Base-by-base conservation (phyloP, 2,113 vertebrate species). In the Saccopteryx bilineata region DNA sequence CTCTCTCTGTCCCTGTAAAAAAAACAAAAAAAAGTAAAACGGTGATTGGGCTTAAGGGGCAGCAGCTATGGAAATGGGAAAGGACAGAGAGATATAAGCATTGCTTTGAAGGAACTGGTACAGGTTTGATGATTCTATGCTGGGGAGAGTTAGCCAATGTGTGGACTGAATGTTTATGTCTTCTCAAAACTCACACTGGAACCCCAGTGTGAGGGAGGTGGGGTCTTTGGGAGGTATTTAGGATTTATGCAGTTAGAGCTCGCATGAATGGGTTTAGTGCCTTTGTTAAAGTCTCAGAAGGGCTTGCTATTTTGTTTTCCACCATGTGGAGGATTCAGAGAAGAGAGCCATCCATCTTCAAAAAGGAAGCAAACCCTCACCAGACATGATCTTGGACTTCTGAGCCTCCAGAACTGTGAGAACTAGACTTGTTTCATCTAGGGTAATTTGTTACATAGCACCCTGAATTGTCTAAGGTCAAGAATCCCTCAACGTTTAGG, bases 81-180 rank as follows among this genome's bases (percentile, higher is more conserved):
- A 18, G 13, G n/a, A 31, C 13, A 17, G 72, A n/a, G 13, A 90
- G 24, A 61, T 46, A 33, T 1, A 19, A 56, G 11, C 26, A 46
- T 78, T n/a, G 46, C 74, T 91, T 74, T 91, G 79, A 92, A 89
- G 26, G 78, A 92, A 69, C 1, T 46, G 28, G 72, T n/a, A 26
- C 10, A 85, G 39, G n/a, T 63, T 83, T 83, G 83, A 71, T 23
- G 24, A 58, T 9, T 66, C 28, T 60, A 26, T 6, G 5, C 21
- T 2, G 11, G 17, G 11, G 28, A 79, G 9, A n/a, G 18, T 85
- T 81, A 58, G 50, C 74, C 0, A 0, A 50, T 46, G 52, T 68
- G 13, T 26, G 54, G 24, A 31, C 52, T 66, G 14, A 74, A 46
- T 14, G 9, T 89, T 63, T 65, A 19, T 6, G 28, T 58, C 60